phyloP scores from a whole-genome alignment of 2,113 vertebrate genomes.

The Neogale vison region DNA sequence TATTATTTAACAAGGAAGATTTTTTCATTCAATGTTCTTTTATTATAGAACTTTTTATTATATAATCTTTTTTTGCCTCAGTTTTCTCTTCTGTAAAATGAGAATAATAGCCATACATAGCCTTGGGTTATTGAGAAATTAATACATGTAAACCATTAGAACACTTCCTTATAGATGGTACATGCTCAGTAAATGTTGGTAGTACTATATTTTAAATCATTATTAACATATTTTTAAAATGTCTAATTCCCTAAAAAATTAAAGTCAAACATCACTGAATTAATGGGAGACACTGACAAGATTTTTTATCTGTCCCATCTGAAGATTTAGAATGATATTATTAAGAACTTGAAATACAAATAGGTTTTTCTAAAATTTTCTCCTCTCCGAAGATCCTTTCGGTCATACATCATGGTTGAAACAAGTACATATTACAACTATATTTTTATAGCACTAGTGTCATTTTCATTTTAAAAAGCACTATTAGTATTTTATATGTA shows the following conservation, averaged over 20 bases:
- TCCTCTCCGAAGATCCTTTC: background rate
- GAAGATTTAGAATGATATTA: background rate
- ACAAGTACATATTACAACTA: background rate
- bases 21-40: background rate
- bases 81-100: background rate
- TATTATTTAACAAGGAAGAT: background rate
- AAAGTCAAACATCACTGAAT: background rate
- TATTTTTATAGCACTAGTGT: background rate
- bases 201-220: background rate
- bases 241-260: background rate
- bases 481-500: background rate
- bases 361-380: background rate
- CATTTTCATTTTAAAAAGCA: constrained; percentile 22
- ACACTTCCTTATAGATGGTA: background rate
- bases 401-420: background rate
- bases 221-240: background rate
- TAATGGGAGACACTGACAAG: background rate
- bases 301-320: background rate
- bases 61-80: background rate
- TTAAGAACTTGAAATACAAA: background rate
- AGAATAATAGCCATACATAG: background rate
- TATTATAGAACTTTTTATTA: background rate
- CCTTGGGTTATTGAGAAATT: background rate
- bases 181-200: background rate
- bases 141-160: background rate